Evolutionary conservation across 2,113 vertebrate species (phyloP).

Genomic region (Holacanthus passer): DNA sequence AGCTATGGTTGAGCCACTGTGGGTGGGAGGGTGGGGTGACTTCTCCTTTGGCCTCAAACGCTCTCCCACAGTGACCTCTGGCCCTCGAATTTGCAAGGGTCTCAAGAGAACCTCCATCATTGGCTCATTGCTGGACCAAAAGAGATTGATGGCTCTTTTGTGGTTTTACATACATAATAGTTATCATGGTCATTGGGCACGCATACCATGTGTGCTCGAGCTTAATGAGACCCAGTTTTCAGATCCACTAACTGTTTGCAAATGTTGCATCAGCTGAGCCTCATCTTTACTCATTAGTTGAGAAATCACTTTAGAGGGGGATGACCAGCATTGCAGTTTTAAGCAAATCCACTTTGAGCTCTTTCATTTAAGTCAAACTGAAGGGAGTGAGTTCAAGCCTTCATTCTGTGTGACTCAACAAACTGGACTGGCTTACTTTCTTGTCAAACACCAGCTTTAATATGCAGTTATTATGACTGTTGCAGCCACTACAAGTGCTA

Average conservation of each 20-base stretch:
- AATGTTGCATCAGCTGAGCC: slow-evolving; percentile 44
- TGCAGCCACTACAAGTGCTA: background rate
- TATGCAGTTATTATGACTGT: background rate
- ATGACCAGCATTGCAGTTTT: slow-evolving; percentile 38
- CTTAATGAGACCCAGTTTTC: background rate
- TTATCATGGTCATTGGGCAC: background rate
- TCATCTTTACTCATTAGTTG: slow-evolving; percentile 37
- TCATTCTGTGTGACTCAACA: slow-evolving; percentile 13
- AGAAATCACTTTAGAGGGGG: slow-evolving; percentile 12
- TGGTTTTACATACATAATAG: slow-evolving; percentile 22
- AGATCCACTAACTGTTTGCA: slow-evolving; percentile 29
- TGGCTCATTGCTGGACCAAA: slow-evolving; percentile 20
- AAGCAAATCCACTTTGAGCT: slow-evolving; percentile 34
- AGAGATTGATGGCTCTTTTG: slow-evolving; percentile 52
- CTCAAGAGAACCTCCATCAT: slow-evolving; percentile 16
- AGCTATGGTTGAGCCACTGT: background rate
- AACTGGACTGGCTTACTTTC: slow-evolving; percentile 1
- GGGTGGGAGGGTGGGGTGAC: background rate
- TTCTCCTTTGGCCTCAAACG: slow-evolving; percentile 33
- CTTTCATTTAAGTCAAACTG: slow-evolving; percentile 44
- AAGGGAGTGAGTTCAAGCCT: background rate
- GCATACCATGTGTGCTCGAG: background rate
- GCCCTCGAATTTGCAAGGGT: slow-evolving; percentile 43
- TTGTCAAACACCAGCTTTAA: background rate
- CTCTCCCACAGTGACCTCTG: slow-evolving; percentile 52